Evolutionary conservation across 1,140 invertebrate species (phyloP).

Genomic region (Goniozus legneri): DNA sequence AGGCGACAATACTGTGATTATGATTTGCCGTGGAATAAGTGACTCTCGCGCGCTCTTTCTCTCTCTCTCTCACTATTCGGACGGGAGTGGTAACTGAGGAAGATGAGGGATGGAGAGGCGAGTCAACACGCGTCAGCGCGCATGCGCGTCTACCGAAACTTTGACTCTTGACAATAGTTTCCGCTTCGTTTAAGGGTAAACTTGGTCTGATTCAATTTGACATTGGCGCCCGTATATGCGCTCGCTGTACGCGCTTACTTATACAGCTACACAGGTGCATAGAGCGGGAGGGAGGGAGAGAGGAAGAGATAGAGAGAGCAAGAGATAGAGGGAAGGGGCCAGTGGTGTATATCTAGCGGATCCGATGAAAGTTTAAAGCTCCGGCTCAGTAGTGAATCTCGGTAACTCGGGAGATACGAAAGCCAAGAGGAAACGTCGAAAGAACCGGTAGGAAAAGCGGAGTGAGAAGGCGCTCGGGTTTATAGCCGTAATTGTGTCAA

Average conservation of each 20-base stretch:
- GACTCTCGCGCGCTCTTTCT: too few species aligned
- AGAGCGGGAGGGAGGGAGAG: conserved; percentile 1
- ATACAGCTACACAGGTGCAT: conserved; percentile 1
- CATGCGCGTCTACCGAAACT: conserved; percentile 1
- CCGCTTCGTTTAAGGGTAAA: conserved; percentile 14
- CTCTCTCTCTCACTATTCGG: too few species aligned
- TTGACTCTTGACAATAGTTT: conserved; percentile 17
- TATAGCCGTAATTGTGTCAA: conserved; percentile 18
- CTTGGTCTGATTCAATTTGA: conserved; percentile 16
- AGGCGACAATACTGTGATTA: too few species aligned
- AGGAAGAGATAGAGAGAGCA: background rate
- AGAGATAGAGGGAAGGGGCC: background rate
- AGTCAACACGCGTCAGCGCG: too few species aligned
- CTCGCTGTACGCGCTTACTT: conserved; percentile 1
- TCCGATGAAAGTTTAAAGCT: conserved; percentile 18
- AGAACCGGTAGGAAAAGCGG: background rate
- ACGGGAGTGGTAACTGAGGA: too few species aligned
- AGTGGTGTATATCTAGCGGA: too few species aligned
- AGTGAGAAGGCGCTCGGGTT: conserved; percentile 4
- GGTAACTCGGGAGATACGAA: conserved; percentile 12
- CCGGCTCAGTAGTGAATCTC: conserved; percentile 15
- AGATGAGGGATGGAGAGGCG: too few species aligned
- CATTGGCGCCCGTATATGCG: conserved; percentile 5
- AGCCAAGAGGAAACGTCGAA: background rate
- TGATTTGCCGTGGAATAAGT: too few species aligned